Base-by-base conservation (phyloP, 2,888 invertebrate species). In the Chrysina gloriosa region DNA sequence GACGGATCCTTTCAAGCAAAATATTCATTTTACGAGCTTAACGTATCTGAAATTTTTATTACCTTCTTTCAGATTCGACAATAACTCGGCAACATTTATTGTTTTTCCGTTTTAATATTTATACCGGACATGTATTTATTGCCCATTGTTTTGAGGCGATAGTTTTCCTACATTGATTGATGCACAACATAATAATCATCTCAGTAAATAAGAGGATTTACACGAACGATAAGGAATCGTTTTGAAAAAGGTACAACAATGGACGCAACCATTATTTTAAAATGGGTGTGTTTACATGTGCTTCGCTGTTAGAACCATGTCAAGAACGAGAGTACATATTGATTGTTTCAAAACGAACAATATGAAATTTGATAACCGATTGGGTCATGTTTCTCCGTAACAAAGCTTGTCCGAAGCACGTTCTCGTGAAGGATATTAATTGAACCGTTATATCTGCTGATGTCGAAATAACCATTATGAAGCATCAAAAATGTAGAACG, bases 241-340 rank as follows among this genome's bases (percentile, higher is more conserved):
- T 50, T 50, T 52, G 16, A 65, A 52, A 50, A 27, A 25, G 14
- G 5, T 25, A 36, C 36, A 52, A 39, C 16, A 42, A 48, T 52
- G 19, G 52, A 27, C n/a, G 36, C 45, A 21, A 27, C 42, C 21
- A 52, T 29, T 65, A 27, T 65, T 42, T 39, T 36, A 50, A 39
- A 52, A 52, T 65, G 64, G 64, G 64, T 52, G 64, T 65, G 52
- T 52, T 63, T 65, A 65, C 64, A 65, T 29, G 36, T 65, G 64
- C 50, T 50, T 39, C 58, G 25, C 34, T 50, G 50, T 36, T 27
- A 23, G 50, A 50, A 25, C 7, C 64, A 27, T 50, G 52, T 42
- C 36, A 25, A 42, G 65, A 52, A 27, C 25, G 42, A 42, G 21
- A 50, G 39, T 27, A 65, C 52, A 52, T 61, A 65, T 36, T 42